Percentiles rank a stretch among this genome's conserved stretches.
Conservation (phyloP, 2,113 vertebrate genomes). For the Uria lomvia region DNA sequence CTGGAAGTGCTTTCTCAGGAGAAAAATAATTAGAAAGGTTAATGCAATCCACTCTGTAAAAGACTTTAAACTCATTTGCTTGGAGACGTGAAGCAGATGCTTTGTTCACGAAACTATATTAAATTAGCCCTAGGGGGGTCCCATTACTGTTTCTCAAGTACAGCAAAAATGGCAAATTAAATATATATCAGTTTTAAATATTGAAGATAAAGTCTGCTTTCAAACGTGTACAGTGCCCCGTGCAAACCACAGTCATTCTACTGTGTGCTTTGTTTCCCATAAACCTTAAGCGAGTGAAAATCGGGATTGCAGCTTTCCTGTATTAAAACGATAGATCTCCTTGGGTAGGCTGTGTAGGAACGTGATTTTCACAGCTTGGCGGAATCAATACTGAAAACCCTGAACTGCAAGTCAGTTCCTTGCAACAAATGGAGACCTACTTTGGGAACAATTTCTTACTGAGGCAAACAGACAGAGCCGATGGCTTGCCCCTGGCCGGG, state of each 20-base stretch:
- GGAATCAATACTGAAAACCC: not conserved
- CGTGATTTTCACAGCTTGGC: not conserved
- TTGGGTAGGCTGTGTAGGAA: not conserved
- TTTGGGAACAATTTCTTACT: not conserved
- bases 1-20: slow-evolving; percentile 52
- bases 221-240: not conserved
- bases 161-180: slow-evolving; percentile 18
- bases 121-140: not conserved
- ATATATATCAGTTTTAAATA: not conserved
- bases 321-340: not conserved
- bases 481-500: not conserved
- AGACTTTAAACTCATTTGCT: slow-evolving; percentile 31
- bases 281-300: not conserved
- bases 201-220: not conserved
- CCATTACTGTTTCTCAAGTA: not conserved
- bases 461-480: not conserved
- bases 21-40: slow-evolving; percentile 64
- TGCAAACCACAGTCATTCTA: not conserved
- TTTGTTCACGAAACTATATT: slow-evolving; percentile 9
- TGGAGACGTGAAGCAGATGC: slow-evolving; percentile 32
- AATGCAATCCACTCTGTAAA: slow-evolving; percentile 12
- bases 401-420: not conserved
- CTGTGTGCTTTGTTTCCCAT: not conserved
- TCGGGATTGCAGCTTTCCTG: not conserved
- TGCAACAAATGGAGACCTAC: not conserved